Percentiles rank a stretch among this genome's conserved stretches.
Conservation (phyloP, 2,113 vertebrate species). For the Neolamprologus kungweensis region DNA sequence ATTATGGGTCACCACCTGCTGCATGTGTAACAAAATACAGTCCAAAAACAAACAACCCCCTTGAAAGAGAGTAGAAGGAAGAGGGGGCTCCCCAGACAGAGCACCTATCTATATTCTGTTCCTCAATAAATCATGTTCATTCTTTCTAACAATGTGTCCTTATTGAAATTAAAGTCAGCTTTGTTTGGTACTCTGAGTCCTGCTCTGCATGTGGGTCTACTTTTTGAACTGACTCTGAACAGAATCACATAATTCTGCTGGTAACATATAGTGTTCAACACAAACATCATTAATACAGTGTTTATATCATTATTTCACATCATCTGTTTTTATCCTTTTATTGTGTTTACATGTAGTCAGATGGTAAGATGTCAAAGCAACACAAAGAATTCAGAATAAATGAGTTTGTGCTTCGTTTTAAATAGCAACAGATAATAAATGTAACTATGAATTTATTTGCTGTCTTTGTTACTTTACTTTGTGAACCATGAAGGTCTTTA, state of each 20-base stretch:
- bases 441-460: background rate
- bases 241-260: background rate
- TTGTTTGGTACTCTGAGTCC: background rate
- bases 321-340: background rate
- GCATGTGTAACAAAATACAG: background rate
- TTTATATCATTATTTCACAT: background rate
- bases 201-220: background rate
- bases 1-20: background rate
- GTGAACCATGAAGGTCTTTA: fast-evolving
- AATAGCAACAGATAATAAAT: background rate
- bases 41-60: background rate
- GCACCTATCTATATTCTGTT: background rate
- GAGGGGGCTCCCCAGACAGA: background rate
- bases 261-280: background rate
- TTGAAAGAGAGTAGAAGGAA: background rate
- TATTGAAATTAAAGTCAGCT: background rate
- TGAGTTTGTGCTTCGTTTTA: background rate
- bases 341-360: background rate
- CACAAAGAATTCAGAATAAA: background rate
- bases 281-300: background rate
- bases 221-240: background rate
- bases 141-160: background rate
- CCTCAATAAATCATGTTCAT: background rate
- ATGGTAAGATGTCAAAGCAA: background rate
- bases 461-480: background rate